Conservation (phyloP, 2,888 invertebrate genomes). For the Leucophenga montana region DNA sequence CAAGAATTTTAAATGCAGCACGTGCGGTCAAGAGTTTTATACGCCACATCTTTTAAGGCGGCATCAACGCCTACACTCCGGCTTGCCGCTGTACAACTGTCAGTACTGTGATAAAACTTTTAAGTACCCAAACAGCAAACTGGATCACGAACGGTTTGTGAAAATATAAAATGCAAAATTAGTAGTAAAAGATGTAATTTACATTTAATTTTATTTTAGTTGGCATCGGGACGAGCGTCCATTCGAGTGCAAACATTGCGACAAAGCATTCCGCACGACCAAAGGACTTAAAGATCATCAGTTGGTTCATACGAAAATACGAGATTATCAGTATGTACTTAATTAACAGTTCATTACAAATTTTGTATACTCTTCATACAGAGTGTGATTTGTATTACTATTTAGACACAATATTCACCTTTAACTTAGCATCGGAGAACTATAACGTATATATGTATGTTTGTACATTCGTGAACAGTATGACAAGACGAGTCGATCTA, state of each 20-base stretch:
- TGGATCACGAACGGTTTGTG: slow-evolving; percentile 3
- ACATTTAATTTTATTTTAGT: background rate
- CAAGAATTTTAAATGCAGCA: slow-evolving; percentile 47
- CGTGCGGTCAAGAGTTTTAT: slow-evolving; percentile 53
- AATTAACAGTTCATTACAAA: background rate
- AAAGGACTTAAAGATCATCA: background rate
- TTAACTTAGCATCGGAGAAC: too few species aligned
- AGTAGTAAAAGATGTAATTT: too few species aligned
- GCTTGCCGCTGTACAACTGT: slow-evolving; percentile 47
- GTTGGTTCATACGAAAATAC: background rate
- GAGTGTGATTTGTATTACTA: too few species aligned
- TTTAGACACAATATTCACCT: too few species aligned
- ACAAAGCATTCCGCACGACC: background rate
- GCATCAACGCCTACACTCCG: slow-evolving; percentile 46
- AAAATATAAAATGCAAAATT: too few species aligned
- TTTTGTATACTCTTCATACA: too few species aligned
- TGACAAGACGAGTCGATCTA: too few species aligned
- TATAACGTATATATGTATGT: too few species aligned
- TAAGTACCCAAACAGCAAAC: slow-evolving; percentile 39
- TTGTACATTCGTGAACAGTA: too few species aligned
- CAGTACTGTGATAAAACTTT: slow-evolving; percentile 52
- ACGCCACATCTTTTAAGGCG: slow-evolving; percentile 55
- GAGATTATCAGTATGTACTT: background rate
- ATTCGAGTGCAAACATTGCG: background rate
- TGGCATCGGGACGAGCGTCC: background rate